Evolutionary conservation across 2,113 vertebrate genomes (phyloP).

Genomic region (Callopanchax toddi): DNA sequence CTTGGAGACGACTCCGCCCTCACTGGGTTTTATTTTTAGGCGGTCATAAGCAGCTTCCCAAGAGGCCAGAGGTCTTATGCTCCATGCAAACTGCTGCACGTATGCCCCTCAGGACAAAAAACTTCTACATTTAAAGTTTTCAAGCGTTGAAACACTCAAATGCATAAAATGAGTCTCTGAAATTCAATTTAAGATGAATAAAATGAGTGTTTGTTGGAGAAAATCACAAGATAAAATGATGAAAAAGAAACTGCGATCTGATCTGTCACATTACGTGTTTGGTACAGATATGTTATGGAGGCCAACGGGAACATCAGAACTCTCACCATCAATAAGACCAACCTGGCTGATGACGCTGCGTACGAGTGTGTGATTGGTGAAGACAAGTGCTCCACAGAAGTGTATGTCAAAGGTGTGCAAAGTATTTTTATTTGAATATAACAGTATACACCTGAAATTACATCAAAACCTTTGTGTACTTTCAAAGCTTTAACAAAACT

Average conservation of each 20-base stretch:
- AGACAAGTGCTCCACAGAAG: constrained; percentile 87
- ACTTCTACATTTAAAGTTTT: constrained; percentile 3
- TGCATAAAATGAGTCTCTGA: neutral
- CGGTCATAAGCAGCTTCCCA: constrained; percentile 49
- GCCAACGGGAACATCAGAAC: constrained; percentile 82
- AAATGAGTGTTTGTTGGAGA: neutral
- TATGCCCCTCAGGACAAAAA: constrained; percentile 3
- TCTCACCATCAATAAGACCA: constrained; percentile 86
- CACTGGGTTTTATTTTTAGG: constrained; percentile 70
- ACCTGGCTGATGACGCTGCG: constrained; percentile 85
- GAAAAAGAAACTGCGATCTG: neutral
- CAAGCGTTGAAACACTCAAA: constrained; percentile 10
- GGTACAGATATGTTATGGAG: constrained; percentile 84
- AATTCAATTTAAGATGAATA: neutral
- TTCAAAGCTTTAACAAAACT: too few species aligned
- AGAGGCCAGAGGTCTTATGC: constrained; percentile 26
- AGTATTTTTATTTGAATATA: neutral
- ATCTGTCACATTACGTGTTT: constrained; percentile 5
- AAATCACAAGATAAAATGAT: neutral
- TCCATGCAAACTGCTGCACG: constrained; percentile 14
- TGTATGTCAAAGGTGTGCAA: constrained; percentile 88
- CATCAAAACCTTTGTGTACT: neutral
- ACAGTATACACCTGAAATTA: neutral
- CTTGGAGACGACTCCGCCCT: constrained; percentile 37
- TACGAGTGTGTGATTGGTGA: constrained; percentile 86